Base-by-base conservation (phyloP, 1,140 invertebrate genomes). In the Zaprionus ornatus region DNA sequence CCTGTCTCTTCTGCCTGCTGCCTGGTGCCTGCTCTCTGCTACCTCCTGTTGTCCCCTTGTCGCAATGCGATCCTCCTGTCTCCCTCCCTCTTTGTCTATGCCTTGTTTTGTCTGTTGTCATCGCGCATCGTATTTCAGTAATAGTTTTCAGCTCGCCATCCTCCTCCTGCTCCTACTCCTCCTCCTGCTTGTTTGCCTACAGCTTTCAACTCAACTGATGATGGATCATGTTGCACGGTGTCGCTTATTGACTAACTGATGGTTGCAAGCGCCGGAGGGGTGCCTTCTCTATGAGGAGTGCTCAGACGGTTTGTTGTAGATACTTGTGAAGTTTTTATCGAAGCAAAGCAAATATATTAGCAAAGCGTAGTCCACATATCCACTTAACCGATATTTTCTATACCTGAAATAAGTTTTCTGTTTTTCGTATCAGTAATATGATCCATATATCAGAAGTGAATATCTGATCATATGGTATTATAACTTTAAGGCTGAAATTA, bases 201-300 rank as follows among this genome's bases (percentile, higher is more conserved):
- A 88, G 84, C 84, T 90, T 90, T 88, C 86, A 83, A 82, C 75
- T 82, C 60, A 59, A 64, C 66, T 62, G 66, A 82, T 90, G 85
- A 88, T 88, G 82, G 85, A 88, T 88, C 85, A 77, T 77, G 79
- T 88, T 90, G 81, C 85, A 88, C 74, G 75, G 63, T 75, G 70
- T 61, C 70, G 65, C 74, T 76, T 82, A 73, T 83, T 76, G 81
- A 83, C 81, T 83, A 76, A 82, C 76, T 79, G 83, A 66, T 66
- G 54, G 50, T 70, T 56, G 56, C 55, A 50, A 19, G 62, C 15
- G 17, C 25, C 40, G 25, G 21, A 76, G 77, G 80, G 84, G 62
- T 80, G 77, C 21, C 42, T 45, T 29, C 17, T 19, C 37, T 29
- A 40, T 37, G 13, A 42, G 19, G n/a, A 48, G 25, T 54, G 0